phyloP scores from a whole-genome alignment of 2,797 vertebrate genomes.

The Perodicticus potto region DNA sequence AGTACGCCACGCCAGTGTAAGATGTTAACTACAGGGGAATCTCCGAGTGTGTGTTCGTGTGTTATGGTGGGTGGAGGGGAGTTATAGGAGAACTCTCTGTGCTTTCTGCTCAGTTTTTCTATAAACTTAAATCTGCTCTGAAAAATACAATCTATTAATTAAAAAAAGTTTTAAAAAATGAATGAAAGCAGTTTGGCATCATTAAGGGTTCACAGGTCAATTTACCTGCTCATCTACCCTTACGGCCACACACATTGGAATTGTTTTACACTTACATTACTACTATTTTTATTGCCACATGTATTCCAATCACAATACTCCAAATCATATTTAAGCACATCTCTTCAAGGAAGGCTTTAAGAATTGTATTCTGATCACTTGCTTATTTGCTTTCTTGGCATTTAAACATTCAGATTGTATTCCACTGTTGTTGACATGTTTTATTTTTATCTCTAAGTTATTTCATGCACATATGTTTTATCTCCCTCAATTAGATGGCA shows the following conservation, averaged over 20 bases:
- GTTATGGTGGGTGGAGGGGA: background rate
- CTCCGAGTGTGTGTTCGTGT: background rate
- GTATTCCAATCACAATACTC: background rate
- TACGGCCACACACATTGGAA: background rate
- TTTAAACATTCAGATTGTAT: constrained; percentile 79
- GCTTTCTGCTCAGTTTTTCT: constrained; percentile 24
- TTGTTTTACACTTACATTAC: background rate
- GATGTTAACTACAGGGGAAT: background rate
- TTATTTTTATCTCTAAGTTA: constrained; percentile 81
- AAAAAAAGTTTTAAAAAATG: background rate
- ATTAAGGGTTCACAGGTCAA: background rate
- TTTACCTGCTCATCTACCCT: background rate
- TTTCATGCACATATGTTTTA: constrained; percentile 77
- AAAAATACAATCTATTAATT: constrained; percentile 57
- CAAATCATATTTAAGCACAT: constrained; percentile 47
- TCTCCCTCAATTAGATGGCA: constrained; percentile 69
- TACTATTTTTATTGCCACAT: background rate
- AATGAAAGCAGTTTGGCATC: background rate
- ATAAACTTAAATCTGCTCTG: constrained; percentile 3
- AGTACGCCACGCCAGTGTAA: background rate
- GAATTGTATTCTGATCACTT: constrained; percentile 71
- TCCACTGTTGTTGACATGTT: constrained; percentile 78
- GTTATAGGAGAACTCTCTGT: background rate
- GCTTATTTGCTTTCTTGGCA: constrained; percentile 73
- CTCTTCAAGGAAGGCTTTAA: constrained; percentile 46